A percentile compares a stretch with the other conserved stretches of the same genome.
phyloP scores from a whole-genome alignment of 2,888 invertebrate genomes.

The Chaitophorus viminalis region DNA sequence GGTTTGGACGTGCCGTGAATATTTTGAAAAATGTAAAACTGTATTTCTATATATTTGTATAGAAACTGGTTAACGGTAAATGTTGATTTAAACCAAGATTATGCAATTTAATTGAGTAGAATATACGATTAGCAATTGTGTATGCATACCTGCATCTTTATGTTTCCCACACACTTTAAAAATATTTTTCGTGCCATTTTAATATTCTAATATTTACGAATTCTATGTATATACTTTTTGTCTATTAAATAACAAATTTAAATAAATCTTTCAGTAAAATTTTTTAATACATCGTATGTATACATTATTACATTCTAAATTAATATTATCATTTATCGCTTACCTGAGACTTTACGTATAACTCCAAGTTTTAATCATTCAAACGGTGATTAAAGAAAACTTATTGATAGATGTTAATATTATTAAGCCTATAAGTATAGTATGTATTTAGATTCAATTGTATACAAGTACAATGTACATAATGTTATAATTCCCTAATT shows the following conservation, averaged over 20 bases:
- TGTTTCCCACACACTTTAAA: neutral
- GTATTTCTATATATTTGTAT: neutral
- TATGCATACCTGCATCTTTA: neutral
- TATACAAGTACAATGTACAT: neutral
- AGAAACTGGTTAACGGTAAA: constrained; percentile 36
- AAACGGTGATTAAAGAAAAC: too few relatives aligned
- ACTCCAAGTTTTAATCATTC: too few relatives aligned
- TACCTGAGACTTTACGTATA: too few relatives aligned
- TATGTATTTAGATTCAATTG: neutral
- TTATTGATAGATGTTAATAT: neutral
- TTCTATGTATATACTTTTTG: neutral
- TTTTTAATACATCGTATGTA: too few relatives aligned
- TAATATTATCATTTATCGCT: too few relatives aligned
- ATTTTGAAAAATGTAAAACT: constrained; percentile 32
- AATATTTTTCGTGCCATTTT: neutral
- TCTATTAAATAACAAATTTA: neutral
- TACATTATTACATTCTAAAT: too few relatives aligned
- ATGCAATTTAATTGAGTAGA: constrained; percentile 47
- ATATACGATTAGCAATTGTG: constrained; percentile 9
- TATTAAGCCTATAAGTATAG: neutral
- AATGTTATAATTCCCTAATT: neutral
- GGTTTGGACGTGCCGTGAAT: constrained; percentile 20
- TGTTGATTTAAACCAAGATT: constrained; percentile 24
- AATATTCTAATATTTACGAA: neutral
- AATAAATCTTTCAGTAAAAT: too few relatives aligned